phyloP scores from a whole-genome alignment of 2,888 invertebrate species.

The Hybos culiciformis region DNA sequence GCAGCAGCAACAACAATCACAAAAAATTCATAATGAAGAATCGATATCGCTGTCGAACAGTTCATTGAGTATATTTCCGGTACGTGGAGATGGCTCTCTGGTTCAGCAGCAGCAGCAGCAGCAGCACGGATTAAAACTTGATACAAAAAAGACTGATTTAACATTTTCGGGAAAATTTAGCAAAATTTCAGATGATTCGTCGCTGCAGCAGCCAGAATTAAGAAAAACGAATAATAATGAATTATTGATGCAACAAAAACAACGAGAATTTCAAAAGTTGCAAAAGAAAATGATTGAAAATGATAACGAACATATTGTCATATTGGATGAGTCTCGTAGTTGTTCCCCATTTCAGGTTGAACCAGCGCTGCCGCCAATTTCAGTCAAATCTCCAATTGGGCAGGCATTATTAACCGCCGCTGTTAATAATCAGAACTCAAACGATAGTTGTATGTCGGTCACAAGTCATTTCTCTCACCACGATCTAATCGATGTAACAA shows the following conservation, averaged over 20 bases:
- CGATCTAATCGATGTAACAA: neutral
- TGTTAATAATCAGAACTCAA: neutral
- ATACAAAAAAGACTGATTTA: constrained; percentile 20
- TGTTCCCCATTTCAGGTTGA: constrained; percentile 12
- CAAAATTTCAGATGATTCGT: constrained; percentile 10
- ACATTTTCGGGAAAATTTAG: constrained; percentile 32
- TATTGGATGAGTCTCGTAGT: constrained; percentile 12
- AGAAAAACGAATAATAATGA: neutral
- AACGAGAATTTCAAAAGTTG: neutral
- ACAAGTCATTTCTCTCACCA: neutral
- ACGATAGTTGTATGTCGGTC: neutral
- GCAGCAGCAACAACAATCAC: neutral
- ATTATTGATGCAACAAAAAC: neutral
- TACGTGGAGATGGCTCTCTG: constrained; percentile 1
- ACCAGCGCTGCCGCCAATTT: neutral
- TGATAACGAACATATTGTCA: constrained; percentile 1
- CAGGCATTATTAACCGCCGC: too few relatives aligned
- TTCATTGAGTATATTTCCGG: constrained; percentile 25
- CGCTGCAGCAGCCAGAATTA: neutral
- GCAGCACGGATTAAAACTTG: too few relatives aligned
- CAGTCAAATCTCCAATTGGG: neutral
- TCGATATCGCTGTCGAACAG: constrained; percentile 20
- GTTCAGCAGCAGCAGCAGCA: constrained; percentile 2
- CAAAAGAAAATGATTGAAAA: neutral
- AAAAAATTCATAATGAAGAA: neutral